phyloP scores from a whole-genome alignment of 2,888 invertebrate species.

The Linyphia triangularis region DNA sequence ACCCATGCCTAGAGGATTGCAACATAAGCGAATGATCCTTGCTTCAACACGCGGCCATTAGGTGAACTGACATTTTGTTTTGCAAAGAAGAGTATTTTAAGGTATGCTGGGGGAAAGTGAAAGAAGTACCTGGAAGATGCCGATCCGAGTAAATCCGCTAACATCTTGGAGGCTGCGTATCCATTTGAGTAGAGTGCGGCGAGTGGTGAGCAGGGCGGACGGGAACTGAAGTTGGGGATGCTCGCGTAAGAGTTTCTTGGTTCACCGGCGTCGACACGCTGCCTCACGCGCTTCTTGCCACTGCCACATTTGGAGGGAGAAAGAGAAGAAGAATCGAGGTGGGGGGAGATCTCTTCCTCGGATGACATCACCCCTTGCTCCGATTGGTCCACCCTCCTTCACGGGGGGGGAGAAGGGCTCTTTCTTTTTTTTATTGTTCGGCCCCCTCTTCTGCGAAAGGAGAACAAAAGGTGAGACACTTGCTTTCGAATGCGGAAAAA shows the following conservation, averaged over 20 bases:
- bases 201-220: conserved; percentile 55
- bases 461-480: conserved; percentile 14
- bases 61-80: too few species aligned
- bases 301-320: background rate
- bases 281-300: conserved; percentile 89
- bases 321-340: background rate
- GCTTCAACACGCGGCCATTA: too few species aligned
- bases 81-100: too few species aligned
- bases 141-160: conserved; percentile 88
- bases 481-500: background rate
- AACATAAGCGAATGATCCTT: too few species aligned
- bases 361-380: conserved; percentile 75
- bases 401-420: conserved; percentile 1
- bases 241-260: conserved; percentile 92
- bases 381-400: conserved; percentile 53
- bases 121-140: too few species aligned
- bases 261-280: conserved; percentile 97
- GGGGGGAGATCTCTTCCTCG: conserved; percentile 69
- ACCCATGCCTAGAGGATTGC: too few species aligned
- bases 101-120: too few species aligned
- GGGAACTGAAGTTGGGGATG: conserved; percentile 81
- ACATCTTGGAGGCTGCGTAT: conserved; percentile 86
- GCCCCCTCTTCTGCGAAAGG: conserved; percentile 3
- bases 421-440: too few species aligned
- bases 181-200: conserved; percentile 67